Conservation (phyloP, 2,888 invertebrate species). For the Chironomus tentans region DNA sequence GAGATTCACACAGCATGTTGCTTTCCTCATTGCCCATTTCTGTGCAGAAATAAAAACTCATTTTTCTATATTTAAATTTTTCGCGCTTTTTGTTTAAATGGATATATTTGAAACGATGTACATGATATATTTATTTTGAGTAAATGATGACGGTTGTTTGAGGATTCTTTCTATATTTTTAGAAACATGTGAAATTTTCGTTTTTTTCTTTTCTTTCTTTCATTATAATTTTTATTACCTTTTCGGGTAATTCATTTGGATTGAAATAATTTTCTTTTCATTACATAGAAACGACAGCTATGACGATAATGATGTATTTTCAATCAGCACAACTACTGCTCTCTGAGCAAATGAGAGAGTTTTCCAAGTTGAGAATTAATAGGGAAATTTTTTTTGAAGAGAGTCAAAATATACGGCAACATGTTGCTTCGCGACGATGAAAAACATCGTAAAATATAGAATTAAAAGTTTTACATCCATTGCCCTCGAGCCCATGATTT, state of each 20-base stretch:
- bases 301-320: background rate
- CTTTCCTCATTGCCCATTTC: too few relatives aligned
- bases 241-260: background rate
- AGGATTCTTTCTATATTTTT: background rate
- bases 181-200: background rate
- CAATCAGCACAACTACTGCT: background rate
- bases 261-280: too few relatives aligned
- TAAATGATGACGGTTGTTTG: background rate
- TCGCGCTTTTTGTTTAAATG: background rate
- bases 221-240: background rate
- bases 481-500: too few relatives aligned
- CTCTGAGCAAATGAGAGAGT: background rate
- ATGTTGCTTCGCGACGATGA: background rate
- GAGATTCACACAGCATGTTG: too few relatives aligned
- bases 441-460: background rate
- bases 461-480: background rate
- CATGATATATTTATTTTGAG: background rate
- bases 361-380: too few relatives aligned
- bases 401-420: background rate
- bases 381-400: background rate
- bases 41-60: too few relatives aligned
- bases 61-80: background rate
- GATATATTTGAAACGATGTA: background rate
- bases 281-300: background rate
- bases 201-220: background rate